Percentiles rank a stretch among this genome's conserved stretches.
phyloP scores from a whole-genome alignment of 2,888 invertebrate species.

The Scaptomyza tumidula region DNA sequence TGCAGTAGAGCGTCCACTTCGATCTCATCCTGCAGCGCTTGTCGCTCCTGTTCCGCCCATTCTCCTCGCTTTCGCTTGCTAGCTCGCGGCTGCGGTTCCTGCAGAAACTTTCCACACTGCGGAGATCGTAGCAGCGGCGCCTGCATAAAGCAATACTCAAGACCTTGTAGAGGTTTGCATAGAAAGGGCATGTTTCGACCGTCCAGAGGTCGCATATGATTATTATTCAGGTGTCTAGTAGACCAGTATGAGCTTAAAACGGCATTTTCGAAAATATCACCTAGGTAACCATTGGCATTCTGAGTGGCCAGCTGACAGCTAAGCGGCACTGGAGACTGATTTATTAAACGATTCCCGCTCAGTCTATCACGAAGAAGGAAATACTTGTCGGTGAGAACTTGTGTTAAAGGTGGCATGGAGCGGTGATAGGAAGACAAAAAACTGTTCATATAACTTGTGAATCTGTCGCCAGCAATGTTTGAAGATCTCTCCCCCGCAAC shows the following conservation, averaged over 20 bases:
- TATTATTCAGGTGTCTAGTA: conserved; percentile 56
- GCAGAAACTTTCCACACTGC: not conserved
- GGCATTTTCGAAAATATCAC: conserved; percentile 81
- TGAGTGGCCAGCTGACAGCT: conserved; percentile 82
- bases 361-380: conserved; percentile 77
- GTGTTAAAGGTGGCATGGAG: conserved; percentile 83
- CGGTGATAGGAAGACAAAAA: conserved; percentile 82
- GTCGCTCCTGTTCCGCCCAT: not conserved
- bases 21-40: not conserved
- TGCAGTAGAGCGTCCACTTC: conserved; percentile 23
- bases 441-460: conserved; percentile 76
- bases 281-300: conserved; percentile 73
- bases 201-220: conserved; percentile 44
- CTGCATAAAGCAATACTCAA: not conserved
- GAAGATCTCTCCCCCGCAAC: conserved; percentile 59
- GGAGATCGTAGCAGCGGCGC: not conserved
- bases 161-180: conserved; percentile 47
- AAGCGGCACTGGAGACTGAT: conserved; percentile 72
- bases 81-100: not conserved
- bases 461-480: conserved; percentile 34
- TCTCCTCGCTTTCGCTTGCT: not conserved
- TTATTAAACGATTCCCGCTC: conserved; percentile 49
- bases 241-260: conserved; percentile 81
- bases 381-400: conserved; percentile 80
- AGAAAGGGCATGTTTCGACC: conserved; percentile 81